Evolutionary conservation across 2,797 vertebrate species (phyloP).

Genomic region (Pseudomugil tenellus): DNA sequence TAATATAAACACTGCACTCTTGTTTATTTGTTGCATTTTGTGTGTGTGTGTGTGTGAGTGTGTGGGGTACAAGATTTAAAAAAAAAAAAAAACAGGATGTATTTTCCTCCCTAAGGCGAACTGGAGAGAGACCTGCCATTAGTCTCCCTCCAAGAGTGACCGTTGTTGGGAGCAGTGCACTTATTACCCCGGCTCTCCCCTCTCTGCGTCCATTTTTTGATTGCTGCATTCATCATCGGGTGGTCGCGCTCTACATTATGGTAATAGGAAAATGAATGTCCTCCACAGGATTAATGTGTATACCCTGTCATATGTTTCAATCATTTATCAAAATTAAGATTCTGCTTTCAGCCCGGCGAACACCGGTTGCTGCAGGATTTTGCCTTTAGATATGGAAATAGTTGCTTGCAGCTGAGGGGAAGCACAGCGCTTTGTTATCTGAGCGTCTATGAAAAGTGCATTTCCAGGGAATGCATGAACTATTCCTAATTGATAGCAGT

Average conservation of each 20-base stretch:
- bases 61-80: too few relatives aligned
- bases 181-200: slow-evolving; percentile 76
- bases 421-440: slow-evolving; percentile 34
- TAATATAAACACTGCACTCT: slow-evolving; percentile 19
- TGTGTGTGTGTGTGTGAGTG: slow-evolving; percentile 14
- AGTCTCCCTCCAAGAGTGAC: slow-evolving; percentile 65
- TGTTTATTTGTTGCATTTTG: slow-evolving; percentile 59
- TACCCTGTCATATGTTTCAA: slow-evolving; percentile 82
- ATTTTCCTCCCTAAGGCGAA: slow-evolving; percentile 19
- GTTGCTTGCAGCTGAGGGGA: slow-evolving; percentile 40
- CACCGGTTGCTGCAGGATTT: slow-evolving; percentile 61
- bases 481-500: neutral
- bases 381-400: slow-evolving; percentile 47
- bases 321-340: slow-evolving; percentile 84
- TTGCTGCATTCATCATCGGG: slow-evolving; percentile 83
- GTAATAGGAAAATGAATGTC: slow-evolving; percentile 85
- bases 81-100: slow-evolving; percentile 45
- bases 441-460: slow-evolving; percentile 13
- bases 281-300: slow-evolving; percentile 82
- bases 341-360: slow-evolving; percentile 62
- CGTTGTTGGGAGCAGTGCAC: slow-evolving; percentile 71
- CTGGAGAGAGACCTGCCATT: slow-evolving; percentile 49
- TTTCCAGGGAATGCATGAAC: slow-evolving; percentile 1
- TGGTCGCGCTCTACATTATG: slow-evolving; percentile 78
- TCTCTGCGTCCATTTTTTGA: slow-evolving; percentile 81